Evolutionary conservation across 2,888 invertebrate genomes (phyloP).

Genomic region (Cheilosia soror): DNA sequence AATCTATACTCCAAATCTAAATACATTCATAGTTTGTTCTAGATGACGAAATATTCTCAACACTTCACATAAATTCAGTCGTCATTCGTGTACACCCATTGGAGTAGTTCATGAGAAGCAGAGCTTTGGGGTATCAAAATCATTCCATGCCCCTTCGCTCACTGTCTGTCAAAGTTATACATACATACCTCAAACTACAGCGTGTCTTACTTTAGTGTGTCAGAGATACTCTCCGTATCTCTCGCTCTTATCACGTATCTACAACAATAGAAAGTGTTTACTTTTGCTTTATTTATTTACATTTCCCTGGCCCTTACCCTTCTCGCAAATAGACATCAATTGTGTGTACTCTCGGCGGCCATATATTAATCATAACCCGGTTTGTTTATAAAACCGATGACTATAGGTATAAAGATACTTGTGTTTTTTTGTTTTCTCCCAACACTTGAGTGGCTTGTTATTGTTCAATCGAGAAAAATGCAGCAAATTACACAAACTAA

Average conservation of each 20-base stretch:
- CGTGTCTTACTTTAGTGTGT: conserved; percentile 45
- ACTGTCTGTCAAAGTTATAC: conserved; percentile 16
- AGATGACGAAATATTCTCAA: too few species aligned
- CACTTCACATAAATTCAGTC: too few species aligned
- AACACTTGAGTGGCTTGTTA: conserved; percentile 20
- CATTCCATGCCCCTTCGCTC: background rate
- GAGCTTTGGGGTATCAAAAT: background rate
- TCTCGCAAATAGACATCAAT: conserved; percentile 25
- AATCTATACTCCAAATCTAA: too few species aligned
- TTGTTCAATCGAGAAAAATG: conserved; percentile 30
- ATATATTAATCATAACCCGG: conserved; percentile 20
- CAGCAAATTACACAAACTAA: conserved; percentile 63
- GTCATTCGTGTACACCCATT: too few species aligned
- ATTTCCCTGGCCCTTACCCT: background rate
- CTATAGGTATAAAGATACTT: background rate
- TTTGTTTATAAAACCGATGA: conserved; percentile 1
- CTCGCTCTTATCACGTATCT: conserved; percentile 45
- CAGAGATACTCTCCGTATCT: conserved; percentile 33
- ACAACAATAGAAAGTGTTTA: conserved; percentile 36
- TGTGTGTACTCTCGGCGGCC: background rate
- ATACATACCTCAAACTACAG: conserved; percentile 2
- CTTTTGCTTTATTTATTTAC: conserved; percentile 17
- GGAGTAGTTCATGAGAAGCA: background rate
- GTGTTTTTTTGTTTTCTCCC: background rate
- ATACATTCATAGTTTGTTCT: too few species aligned